A percentile compares a stretch with the other conserved stretches of the same genome.
Evolutionary conservation across 23 tunicate species (phyloP).

Genomic region (Trididemnum miniatum): DNA sequence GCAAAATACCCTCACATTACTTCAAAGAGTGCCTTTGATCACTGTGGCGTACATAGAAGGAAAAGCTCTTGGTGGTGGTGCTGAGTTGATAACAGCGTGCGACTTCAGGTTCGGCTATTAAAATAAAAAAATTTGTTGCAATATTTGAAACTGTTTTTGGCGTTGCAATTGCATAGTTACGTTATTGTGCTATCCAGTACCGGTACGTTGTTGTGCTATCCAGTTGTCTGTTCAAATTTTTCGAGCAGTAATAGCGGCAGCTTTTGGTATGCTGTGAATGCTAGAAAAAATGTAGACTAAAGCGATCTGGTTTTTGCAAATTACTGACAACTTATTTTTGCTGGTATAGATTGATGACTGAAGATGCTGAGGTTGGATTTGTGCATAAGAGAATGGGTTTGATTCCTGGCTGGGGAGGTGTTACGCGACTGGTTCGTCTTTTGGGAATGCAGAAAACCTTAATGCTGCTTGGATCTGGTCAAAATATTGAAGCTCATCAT

Average conservation of each 20-base stretch:
- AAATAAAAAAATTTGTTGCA: not conserved
- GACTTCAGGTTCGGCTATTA: slow-evolving; percentile 55
- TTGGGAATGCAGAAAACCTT: slow-evolving; percentile 49
- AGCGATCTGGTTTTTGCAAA: no score
- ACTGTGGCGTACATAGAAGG: slow-evolving; percentile 59
- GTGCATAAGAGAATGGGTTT: slow-evolving; percentile 65
- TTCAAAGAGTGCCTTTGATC: slow-evolving; percentile 32
- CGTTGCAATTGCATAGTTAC: not conserved
- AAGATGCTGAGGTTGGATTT: slow-evolving; percentile 51
- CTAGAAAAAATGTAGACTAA: no score
- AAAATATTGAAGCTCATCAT: slow-evolving; percentile 16
- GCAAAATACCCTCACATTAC: slow-evolving; percentile 59
- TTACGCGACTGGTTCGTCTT: slow-evolving; percentile 39
- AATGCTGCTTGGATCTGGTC: slow-evolving; percentile 36
- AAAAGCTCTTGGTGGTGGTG: slow-evolving; percentile 71
- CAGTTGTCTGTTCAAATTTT: no score
- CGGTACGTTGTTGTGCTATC: no score
- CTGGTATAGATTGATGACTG: slow-evolving; percentile 36
- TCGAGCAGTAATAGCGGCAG: no score
- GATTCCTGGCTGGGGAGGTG: slow-evolving; percentile 80
- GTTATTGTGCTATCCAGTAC: not conserved
- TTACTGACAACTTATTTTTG: no score
- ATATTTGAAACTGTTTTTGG: not conserved
- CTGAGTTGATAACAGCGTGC: slow-evolving; percentile 64
- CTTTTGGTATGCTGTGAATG: no score